Conservation (phyloP, 2,888 invertebrate species). For the Harpalus rufipes region DNA sequence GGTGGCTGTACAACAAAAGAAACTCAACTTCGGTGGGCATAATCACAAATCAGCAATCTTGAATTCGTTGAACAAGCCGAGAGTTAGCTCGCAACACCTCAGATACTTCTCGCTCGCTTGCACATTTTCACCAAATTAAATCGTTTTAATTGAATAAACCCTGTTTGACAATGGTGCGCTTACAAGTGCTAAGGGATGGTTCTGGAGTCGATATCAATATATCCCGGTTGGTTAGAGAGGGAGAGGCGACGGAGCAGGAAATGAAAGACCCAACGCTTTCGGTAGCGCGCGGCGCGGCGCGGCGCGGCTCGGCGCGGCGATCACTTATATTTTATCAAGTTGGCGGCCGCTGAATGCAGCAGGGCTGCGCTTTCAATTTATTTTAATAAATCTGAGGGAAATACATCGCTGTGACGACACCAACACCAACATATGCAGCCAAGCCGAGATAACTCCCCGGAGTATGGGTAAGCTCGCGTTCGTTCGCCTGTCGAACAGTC, state of each 20-base stretch:
- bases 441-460: constrained; percentile 45
- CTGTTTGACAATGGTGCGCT: constrained; percentile 44
- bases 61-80: constrained; percentile 20
- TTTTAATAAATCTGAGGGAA: constrained; percentile 77
- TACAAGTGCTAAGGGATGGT: constrained; percentile 52
- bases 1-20: constrained; percentile 28
- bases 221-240: constrained; percentile 6
- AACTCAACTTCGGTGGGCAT: background rate
- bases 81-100: constrained; percentile 5
- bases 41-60: constrained; percentile 47
- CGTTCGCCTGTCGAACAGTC: constrained; percentile 39
- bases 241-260: constrained; percentile 51
- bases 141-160: constrained; percentile 53
- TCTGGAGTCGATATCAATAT: constrained; percentile 36
- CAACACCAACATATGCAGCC: constrained; percentile 15
- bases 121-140: constrained; percentile 53
- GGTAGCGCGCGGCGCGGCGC: constrained; percentile 26
- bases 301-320: constrained; percentile 11
- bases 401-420: constrained; percentile 57
- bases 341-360: constrained; percentile 51
- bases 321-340: constrained; percentile 57
- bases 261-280: constrained; percentile 64
- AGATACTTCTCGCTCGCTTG: constrained; percentile 51
- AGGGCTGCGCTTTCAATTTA: constrained; percentile 76
- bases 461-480: constrained; percentile 16